Evolutionary conservation across 1,140 invertebrate species (phyloP).

Genomic region (Pseudomyrmex concolor): DNA sequence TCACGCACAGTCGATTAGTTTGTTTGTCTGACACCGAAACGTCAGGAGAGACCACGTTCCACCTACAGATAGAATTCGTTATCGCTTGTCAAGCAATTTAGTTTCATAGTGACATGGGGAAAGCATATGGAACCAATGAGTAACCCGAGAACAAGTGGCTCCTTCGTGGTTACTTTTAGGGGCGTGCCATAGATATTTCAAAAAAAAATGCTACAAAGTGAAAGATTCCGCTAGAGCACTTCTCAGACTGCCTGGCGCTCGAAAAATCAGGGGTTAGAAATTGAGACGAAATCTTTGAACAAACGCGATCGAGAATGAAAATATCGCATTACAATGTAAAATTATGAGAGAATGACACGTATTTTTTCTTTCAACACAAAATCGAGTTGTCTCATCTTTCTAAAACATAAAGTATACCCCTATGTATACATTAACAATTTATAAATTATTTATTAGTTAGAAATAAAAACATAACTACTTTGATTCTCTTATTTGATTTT

Average conservation of each 20-base stretch:
- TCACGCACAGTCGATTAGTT: slow-evolving; percentile 36
- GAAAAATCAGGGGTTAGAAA: slow-evolving; percentile 41
- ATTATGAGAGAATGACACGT: neutral
- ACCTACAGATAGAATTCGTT: slow-evolving; percentile 65
- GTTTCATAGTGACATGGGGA: slow-evolving; percentile 77
- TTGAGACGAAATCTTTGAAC: slow-evolving; percentile 20
- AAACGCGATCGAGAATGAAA: slow-evolving; percentile 2
- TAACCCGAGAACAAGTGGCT: slow-evolving; percentile 74
- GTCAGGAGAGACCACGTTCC: slow-evolving; percentile 17
- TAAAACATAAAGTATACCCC: neutral
- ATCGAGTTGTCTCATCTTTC: slow-evolving; percentile 15
- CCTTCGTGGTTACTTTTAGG: slow-evolving; percentile 41
- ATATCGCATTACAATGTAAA: slow-evolving; percentile 36
- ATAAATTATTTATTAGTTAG: neutral
- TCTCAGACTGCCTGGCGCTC: slow-evolving; percentile 63
- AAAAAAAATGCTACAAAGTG: slow-evolving; percentile 48
- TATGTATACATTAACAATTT: neutral
- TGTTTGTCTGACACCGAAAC: slow-evolving; percentile 53
- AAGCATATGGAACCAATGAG: slow-evolving; percentile 77
- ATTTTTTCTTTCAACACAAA: neutral
- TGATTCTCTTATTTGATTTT: neutral
- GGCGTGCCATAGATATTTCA: slow-evolving; percentile 66
- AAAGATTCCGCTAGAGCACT: slow-evolving; percentile 18
- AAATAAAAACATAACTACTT: neutral
- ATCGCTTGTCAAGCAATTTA: slow-evolving; percentile 75